phyloP scores from a whole-genome alignment of 2,113 vertebrate species.

The Myxocyprinus asiaticus region DNA sequence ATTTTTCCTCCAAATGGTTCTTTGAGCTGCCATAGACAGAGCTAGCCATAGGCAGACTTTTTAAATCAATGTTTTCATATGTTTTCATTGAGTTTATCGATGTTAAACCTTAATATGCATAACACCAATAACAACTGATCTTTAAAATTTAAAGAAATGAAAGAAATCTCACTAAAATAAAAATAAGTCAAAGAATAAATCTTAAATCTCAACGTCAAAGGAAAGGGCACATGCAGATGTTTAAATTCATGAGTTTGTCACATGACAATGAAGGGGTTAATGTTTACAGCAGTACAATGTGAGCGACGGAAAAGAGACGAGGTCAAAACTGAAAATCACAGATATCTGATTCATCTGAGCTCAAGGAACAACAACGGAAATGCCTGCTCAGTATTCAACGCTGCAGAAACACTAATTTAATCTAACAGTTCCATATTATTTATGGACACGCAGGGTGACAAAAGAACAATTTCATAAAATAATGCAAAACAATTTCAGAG shows the following conservation, averaged over 20 bases:
- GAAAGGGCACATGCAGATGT: too few species aligned
- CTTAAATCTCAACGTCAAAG: too few species aligned
- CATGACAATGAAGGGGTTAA: neutral
- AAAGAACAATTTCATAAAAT: constrained; percentile 30
- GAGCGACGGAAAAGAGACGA: neutral
- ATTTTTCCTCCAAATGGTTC: too few species aligned
- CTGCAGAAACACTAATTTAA: constrained; percentile 44
- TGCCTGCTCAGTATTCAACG: constrained; percentile 62
- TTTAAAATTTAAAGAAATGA: too few species aligned
- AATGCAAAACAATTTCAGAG: neutral
- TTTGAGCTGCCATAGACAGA: too few species aligned
- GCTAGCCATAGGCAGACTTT: too few species aligned
- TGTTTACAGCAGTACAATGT: neutral
- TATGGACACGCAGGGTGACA: constrained; percentile 24
- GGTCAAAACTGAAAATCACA: constrained; percentile 67
- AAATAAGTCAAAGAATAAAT: too few species aligned
- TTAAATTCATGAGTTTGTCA: neutral
- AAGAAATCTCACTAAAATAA: too few species aligned
- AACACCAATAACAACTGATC: too few species aligned
- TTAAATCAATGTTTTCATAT: too few species aligned
- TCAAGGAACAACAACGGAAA: constrained; percentile 47
- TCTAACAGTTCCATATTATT: constrained; percentile 56
- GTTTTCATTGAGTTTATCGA: too few species aligned
- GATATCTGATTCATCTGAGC: constrained; percentile 63
- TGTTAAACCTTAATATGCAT: too few species aligned